A percentile compares a stretch with the other conserved stretches of the same genome.
These are phyloP conservation scores for Elachura formosa DNA, from an alignment of 2,113 vertebrate species.

Conservation along the genomic window DNA sequence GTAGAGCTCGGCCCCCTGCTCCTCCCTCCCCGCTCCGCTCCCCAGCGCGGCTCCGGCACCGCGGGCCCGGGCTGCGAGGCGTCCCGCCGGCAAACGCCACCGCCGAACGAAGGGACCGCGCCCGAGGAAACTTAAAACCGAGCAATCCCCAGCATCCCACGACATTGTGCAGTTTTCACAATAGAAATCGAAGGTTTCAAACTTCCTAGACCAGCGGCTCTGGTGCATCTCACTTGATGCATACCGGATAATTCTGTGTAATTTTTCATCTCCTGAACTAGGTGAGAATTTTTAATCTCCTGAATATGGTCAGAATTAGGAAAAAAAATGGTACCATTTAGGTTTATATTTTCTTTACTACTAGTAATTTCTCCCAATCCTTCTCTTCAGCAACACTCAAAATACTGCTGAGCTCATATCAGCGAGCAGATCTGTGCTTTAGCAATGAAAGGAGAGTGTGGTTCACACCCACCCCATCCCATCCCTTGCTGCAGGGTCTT, in stretches of 20 bases:
- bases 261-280: background rate
- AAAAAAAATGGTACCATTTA: background rate
- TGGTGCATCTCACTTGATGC: background rate
- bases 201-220: background rate
- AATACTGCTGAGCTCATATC: background rate
- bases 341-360: background rate
- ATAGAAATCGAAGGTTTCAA: rapidly evolving
- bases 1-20: background rate
- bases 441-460: background rate
- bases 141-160: background rate
- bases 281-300: background rate
- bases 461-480: background rate
- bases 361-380: background rate
- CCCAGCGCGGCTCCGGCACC: background rate
- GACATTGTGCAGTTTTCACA: rapidly evolving
- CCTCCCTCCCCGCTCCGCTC: background rate
- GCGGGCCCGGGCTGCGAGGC: background rate
- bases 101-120: too few species aligned
- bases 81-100: background rate
- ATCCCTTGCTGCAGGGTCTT: background rate
- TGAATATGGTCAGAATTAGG: background rate
- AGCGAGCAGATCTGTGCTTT: background rate
- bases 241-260: rapidly evolving
- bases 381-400: background rate
- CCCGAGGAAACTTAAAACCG: background rate